These are phyloP conservation scores for Anaspis maculata DNA, from an alignment of 2,888 invertebrate species.

Conservation along the genomic window DNA sequence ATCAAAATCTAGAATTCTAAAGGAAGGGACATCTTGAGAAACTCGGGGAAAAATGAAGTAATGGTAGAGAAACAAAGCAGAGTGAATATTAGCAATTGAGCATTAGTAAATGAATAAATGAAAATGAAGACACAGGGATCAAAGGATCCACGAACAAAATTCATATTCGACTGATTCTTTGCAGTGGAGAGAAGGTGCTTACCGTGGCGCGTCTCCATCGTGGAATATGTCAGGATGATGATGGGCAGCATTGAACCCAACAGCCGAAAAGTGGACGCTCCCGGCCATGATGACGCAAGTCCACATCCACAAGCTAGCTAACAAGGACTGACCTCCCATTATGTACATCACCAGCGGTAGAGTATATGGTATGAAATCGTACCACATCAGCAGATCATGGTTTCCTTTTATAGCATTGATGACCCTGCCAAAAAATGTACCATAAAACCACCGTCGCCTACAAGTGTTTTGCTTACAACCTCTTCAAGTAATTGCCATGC, in stretches of 20 bases:
- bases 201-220: slow-evolving; percentile 66
- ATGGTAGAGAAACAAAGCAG: too few species aligned
- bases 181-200: slow-evolving; percentile 14
- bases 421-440: too few species aligned
- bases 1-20: too few species aligned
- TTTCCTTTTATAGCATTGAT: slow-evolving; percentile 15
- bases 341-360: slow-evolving; percentile 42
- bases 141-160: too few species aligned
- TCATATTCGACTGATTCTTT: too few species aligned
- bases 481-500: slow-evolving; percentile 13
- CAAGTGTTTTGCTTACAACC: too few species aligned
- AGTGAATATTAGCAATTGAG: too few species aligned
- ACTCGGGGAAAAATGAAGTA: too few species aligned
- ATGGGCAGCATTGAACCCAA: slow-evolving; percentile 68
- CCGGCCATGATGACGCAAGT: slow-evolving; percentile 51
- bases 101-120: too few species aligned
- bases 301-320: slow-evolving; percentile 48
- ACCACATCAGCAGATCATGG: slow-evolving; percentile 6
- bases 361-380: slow-evolving; percentile 40
- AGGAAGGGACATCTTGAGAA: too few species aligned
- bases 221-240: slow-evolving; percentile 75
- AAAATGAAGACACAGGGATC: too few species aligned
- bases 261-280: slow-evolving; percentile 54
- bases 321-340: slow-evolving; percentile 30
- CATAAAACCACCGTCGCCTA: too few species aligned